These are phyloP conservation scores for Esox masquinongy DNA, from an alignment of 2,797 vertebrate species.

Conservation along the genomic window DNA sequence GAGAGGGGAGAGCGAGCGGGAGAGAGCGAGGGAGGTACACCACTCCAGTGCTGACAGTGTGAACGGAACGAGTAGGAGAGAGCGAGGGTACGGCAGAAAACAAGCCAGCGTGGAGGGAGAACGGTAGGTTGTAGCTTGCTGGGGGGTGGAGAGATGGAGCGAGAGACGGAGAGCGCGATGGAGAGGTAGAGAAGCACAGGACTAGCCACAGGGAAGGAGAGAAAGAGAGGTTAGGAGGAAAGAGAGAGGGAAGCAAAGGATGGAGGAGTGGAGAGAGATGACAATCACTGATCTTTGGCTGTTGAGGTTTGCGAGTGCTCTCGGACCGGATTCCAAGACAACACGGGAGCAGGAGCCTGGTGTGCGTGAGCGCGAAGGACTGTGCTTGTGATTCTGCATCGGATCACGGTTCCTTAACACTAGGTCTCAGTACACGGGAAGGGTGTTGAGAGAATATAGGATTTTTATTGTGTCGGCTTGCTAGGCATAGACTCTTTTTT, in stretches of 20 bases:
- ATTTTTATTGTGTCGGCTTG: background rate
- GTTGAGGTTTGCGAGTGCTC: conserved; percentile 49
- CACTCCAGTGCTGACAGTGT: conserved; percentile 40
- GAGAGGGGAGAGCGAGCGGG: conserved; percentile 18
- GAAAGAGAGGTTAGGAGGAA: conserved; percentile 13
- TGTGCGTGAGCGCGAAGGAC: conserved; percentile 45
- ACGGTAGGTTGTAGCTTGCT: conserved; percentile 6
- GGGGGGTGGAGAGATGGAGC: conserved; percentile 3
- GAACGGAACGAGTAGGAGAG: conserved; percentile 48
- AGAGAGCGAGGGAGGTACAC: conserved; percentile 42
- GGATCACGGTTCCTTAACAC: background rate
- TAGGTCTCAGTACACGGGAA: conserved; percentile 8
- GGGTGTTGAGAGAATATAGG: conserved; percentile 6
- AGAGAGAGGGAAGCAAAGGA: conserved; percentile 48
- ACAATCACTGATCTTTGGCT: conserved; percentile 27
- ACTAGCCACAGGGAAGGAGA: conserved; percentile 5
- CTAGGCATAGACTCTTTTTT: background rate
- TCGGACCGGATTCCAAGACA: conserved; percentile 45
- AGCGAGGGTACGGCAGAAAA: conserved; percentile 14
- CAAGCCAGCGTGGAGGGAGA: conserved; percentile 5
- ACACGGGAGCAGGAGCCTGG: conserved; percentile 38
- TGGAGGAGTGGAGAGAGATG: conserved; percentile 24
- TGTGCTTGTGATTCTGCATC: conserved; percentile 14
- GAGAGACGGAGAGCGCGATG: background rate
- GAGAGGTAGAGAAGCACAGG: conserved; percentile 13